Percentiles rank a stretch among this genome's conserved stretches.
phyloP scores from a whole-genome alignment of 2,888 invertebrate species.

The Platypus cylindrus region DNA sequence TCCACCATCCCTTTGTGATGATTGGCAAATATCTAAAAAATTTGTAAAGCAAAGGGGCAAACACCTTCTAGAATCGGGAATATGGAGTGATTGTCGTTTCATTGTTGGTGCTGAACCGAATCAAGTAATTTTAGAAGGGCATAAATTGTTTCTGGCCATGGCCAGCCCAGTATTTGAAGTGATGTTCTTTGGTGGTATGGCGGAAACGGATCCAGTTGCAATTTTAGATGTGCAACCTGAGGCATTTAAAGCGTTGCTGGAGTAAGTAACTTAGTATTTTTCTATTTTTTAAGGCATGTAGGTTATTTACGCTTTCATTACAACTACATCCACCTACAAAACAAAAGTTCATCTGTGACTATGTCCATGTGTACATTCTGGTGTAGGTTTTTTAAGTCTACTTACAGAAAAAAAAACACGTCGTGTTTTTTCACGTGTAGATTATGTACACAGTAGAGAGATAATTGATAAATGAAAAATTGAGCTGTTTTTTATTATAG shows the following conservation, averaged over 20 bases:
- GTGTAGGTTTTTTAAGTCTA: too few relatives aligned
- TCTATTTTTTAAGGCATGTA: too few relatives aligned
- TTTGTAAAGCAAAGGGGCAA: slow-evolving; percentile 60
- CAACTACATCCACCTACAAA: too few relatives aligned
- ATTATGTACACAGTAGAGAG: too few relatives aligned
- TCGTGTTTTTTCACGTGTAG: too few relatives aligned
- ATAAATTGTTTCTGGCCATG: slow-evolving; percentile 73
- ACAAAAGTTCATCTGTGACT: too few relatives aligned
- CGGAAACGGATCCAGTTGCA: slow-evolving; percentile 63
- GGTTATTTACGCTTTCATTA: too few relatives aligned
- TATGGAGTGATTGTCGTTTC: slow-evolving; percentile 76
- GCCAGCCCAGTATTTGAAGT: slow-evolving; percentile 80
- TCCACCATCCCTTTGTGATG: slow-evolving; percentile 37
- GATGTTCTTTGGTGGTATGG: slow-evolving; percentile 77
- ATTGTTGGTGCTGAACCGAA: slow-evolving; percentile 67
- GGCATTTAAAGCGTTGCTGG: slow-evolving; percentile 67
- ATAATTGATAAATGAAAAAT: too few relatives aligned
- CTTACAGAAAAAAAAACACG: too few relatives aligned
- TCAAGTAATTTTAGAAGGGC: slow-evolving; percentile 59
- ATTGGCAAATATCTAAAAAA: slow-evolving; percentile 66
- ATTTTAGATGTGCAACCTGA: slow-evolving; percentile 78
- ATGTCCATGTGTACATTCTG: too few relatives aligned
- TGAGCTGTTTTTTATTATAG: background rate
- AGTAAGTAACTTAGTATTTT: slow-evolving; percentile 42
- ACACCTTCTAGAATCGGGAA: slow-evolving; percentile 62